Percentiles rank a stretch among this genome's conserved stretches.
Evolutionary conservation across 2,797 vertebrate species (phyloP).

Genomic region (Buphagus erythrorhynchus): DNA sequence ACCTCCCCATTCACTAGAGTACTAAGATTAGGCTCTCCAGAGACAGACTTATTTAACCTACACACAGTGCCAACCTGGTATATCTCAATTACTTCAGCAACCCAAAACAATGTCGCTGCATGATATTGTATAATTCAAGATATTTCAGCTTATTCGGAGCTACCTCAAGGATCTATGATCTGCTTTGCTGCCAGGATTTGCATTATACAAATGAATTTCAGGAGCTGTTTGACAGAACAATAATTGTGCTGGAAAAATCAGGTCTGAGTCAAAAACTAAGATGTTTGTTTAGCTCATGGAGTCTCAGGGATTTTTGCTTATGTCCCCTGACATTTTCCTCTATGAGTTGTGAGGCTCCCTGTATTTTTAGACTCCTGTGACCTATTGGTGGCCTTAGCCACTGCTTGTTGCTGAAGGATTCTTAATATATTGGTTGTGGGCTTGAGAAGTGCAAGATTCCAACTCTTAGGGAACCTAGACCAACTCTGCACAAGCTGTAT

Average conservation of each 20-base stretch:
- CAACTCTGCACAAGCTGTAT: background rate
- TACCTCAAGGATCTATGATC: background rate
- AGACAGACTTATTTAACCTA: background rate
- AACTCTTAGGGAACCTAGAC: background rate
- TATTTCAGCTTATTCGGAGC: background rate
- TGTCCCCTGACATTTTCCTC: background rate
- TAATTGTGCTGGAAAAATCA: background rate
- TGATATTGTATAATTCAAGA: background rate
- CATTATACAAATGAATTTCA: background rate
- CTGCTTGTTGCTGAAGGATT: background rate
- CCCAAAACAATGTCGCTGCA: background rate
- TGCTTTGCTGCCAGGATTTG: background rate
- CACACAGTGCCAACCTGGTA: background rate
- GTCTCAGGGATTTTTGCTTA: fast-evolving
- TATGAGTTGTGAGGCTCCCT: background rate
- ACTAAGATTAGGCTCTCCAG: background rate
- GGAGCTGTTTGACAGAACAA: background rate
- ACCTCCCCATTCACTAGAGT: background rate
- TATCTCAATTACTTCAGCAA: background rate
- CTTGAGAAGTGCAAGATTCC: background rate
- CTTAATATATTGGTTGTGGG: fast-evolving
- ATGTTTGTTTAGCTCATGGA: background rate
- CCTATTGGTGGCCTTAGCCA: background rate
- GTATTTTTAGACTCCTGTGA: background rate
- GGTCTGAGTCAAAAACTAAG: background rate